Evolutionary conservation across 2,113 vertebrate species (phyloP), one percentile per base, ranked within the genome.

Genomic region (Phyllostomus discolor): DNA sequence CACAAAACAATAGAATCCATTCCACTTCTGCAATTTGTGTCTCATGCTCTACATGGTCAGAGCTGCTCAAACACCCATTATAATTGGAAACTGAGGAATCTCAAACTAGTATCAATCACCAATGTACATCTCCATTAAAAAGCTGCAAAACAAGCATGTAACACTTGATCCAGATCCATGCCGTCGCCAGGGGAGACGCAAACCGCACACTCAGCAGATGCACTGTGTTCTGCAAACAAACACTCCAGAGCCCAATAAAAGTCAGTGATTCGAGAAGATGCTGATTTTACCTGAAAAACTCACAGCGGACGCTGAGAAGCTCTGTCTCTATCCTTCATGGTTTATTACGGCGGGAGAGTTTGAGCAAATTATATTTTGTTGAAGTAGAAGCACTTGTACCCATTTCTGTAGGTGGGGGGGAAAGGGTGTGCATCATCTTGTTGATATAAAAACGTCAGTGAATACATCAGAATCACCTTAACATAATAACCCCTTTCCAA

Each of bases 71-170:
- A 70, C 57, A 14, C 46, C 33, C 48, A 12, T 54, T 92, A 15
- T 52, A 87, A 83, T 11, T 92, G 64, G 69, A n/a, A 76, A 84
- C 33, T 35, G 67, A 72, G 57, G 52, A 28, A 41, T 88, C 87
- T 46, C 80, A 59, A 46, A 52, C 73, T 87, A 43, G 10, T 72
- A 94, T 91, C 96, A 73, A 92, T 96, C 95, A 82, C 64, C 62
- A 46, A 5, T 41, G 26, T 38, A 70, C 41, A 8, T 88, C 69
- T 96, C 93, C 86, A 67, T 93, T 95, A 93, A 95, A 96, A 98
- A 97, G 89, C 95, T 97, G 95, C 97, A 89, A 88, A 95, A 93
- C 95, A 94, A 97, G 96, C 96, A 96, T 83, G 83, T 96, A 91
- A 86, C 59, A 84, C 78, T 96, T 88, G 93, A 96, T 95, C 82